These are phyloP conservation scores for Hycleus phaleratus DNA, from an alignment of 1,140 invertebrate genomes.

Conservation along the genomic window DNA sequence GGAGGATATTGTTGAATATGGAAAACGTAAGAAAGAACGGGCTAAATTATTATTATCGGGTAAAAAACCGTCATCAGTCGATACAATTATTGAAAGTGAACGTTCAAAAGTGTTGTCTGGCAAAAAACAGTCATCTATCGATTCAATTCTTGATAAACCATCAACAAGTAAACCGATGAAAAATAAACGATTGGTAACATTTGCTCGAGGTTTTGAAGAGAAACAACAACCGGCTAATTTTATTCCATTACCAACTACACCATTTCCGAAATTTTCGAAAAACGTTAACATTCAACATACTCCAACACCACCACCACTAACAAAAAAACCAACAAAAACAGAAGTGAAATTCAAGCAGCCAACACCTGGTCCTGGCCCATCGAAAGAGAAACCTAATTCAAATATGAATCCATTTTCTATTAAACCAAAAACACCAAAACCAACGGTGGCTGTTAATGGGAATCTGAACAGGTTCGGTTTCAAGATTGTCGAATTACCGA, in stretches of 20 bases:
- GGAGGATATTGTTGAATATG: constrained; percentile 55
- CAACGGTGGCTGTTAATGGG: not conserved
- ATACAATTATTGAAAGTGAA: constrained; percentile 14
- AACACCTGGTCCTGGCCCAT: not conserved
- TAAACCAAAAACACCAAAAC: not conserved
- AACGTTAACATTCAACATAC: not conserved
- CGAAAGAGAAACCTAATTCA: not conserved
- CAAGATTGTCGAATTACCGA: not conserved
- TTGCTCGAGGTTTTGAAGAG: not conserved
- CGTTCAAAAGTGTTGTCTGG: constrained; percentile 37
- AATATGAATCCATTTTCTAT: not conserved
- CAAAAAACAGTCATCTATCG: not conserved
- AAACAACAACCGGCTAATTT: not conserved
- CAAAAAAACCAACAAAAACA: not conserved
- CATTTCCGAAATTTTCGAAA: not conserved
- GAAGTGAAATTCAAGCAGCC: too few species aligned
- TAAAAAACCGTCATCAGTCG: constrained; percentile 10
- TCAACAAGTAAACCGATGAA: not conserved
- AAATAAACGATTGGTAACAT: not conserved
- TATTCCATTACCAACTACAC: constrained; percentile 7
- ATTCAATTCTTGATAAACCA: not conserved
- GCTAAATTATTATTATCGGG: constrained; percentile 35
- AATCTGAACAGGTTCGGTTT: not conserved
- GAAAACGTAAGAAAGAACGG: constrained; percentile 45
- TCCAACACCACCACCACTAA: not conserved